Evolutionary conservation across 2,888 invertebrate species (phyloP), one percentile per base, ranked within the genome.

Genomic region (Campopleginae sp.): DNA sequence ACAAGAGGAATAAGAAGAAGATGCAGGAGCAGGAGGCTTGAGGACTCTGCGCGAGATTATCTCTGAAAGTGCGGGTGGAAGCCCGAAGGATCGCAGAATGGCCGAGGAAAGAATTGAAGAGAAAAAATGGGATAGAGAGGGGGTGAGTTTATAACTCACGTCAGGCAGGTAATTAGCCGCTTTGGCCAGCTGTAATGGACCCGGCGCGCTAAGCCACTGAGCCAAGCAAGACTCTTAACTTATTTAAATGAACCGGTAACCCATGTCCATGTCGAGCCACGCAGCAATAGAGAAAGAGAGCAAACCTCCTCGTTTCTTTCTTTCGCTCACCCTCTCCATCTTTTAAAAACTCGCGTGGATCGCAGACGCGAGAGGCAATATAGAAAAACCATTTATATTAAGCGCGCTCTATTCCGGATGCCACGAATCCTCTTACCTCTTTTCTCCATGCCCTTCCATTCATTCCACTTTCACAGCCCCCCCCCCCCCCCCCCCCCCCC

Each of bases 241-340:
- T 93, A 93, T 93, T 93, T 92, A 93, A 93, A 93, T 93, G 93
- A 93, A 93, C 92, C 88, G 91, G 93, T 93, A 93, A 93, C 93
- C 93, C 93, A 92, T 91, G 92, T 93, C 93, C 93, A 91, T 90
- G 91, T 91, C 91, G 91, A 80, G 76, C 72, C 46, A 51, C 33
- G 46, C 42, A 79, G 63, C 46, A 48, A 61, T 42, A 72, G 65
- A 65, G 51, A 78, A 44, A 58, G 68, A 70, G 78, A 42, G 68
- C 68, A 54, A 27, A 19, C 2, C 14, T 51, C 27, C 6, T 38
- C 8, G 8, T 83, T 76, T 87, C 70, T 33, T 76, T 48, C 72
- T 19, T 84, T 78, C 42, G 27, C 65, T 38, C 70, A 61, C 78
- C 63, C 63, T 74, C 63, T 63, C 72, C 65, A 17, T 70, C 31